These are phyloP conservation scores for Sebastes kiyomatsui DNA, from an alignment of 2,797 vertebrate genomes.

Conservation along the genomic window DNA sequence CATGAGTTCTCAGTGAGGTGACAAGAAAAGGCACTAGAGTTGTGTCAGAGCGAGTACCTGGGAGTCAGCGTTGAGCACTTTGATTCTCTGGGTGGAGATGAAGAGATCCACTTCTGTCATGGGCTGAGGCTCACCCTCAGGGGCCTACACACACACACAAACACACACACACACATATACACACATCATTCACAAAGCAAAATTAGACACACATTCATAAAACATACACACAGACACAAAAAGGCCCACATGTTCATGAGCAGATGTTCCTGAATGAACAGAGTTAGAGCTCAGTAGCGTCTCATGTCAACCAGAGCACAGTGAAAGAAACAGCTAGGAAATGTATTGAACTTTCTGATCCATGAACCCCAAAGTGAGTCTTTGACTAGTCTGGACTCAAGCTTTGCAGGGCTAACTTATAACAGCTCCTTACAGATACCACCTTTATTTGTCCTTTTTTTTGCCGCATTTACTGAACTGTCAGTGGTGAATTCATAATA, in stretches of 20 bases:
- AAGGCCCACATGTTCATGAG: not conserved
- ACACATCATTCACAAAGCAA: not conserved
- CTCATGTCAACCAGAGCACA: not conserved
- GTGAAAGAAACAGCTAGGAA: not conserved
- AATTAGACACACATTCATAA: not conserved
- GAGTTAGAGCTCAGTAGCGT: not conserved
- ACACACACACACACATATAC: not conserved
- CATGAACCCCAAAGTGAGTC: not conserved
- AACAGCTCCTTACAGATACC: not conserved
- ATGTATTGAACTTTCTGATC: not conserved
- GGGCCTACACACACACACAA: slow-evolving; percentile 78
- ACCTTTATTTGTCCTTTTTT: not conserved
- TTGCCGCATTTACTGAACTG: not conserved
- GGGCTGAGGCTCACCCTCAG: slow-evolving; percentile 91
- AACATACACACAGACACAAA: not conserved
- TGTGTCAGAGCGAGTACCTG: slow-evolving; percentile 82
- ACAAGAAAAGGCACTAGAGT: not conserved
- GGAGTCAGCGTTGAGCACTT: slow-evolving; percentile 90
- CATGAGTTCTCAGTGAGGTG: not conserved
- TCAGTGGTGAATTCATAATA: not conserved
- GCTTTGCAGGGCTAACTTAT: not conserved
- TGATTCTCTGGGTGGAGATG: slow-evolving; percentile 94
- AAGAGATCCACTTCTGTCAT: slow-evolving; percentile 96
- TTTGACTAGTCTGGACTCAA: not conserved
- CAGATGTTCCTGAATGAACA: not conserved